These are phyloP conservation scores for Euproctis similis DNA, from an alignment of 2,888 invertebrate genomes.

Conservation along the genomic window DNA sequence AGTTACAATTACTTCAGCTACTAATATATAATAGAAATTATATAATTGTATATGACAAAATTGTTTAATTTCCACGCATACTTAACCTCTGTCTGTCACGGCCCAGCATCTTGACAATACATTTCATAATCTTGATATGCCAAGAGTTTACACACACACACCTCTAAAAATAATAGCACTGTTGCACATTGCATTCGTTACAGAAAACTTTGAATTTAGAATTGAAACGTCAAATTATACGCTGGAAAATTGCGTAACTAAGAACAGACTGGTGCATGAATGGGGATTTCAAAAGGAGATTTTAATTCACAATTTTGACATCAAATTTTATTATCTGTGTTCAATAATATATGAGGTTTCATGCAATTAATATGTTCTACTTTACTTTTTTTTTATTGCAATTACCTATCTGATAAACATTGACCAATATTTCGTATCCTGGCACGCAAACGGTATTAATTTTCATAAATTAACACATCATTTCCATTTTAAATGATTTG, in stretches of 20 bases:
- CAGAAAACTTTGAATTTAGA: constrained; percentile 21
- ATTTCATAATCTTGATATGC: constrained; percentile 16
- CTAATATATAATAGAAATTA: constrained; percentile 10
- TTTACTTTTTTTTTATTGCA: constrained; percentile 10
- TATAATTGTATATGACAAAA: constrained; percentile 1
- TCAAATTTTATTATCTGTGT: background rate
- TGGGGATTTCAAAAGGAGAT: constrained; percentile 3
- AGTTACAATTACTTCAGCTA: too few species aligned
- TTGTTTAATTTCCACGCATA: too few species aligned
- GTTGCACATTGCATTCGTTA: constrained; percentile 19
- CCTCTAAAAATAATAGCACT: constrained; percentile 10
- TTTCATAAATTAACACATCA: too few species aligned
- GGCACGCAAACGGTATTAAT: constrained; percentile 19
- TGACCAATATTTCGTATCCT: constrained; percentile 16
- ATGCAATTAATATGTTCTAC: constrained; percentile 2
- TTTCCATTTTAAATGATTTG: too few species aligned
- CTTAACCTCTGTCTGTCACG: too few species aligned
- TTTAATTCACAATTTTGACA: constrained; percentile 1
- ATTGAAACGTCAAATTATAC: constrained; percentile 23
- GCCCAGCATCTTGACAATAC: constrained; percentile 18
- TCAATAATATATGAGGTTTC: too few species aligned
- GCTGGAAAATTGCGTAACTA: constrained; percentile 17
- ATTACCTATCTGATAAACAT: constrained; percentile 7
- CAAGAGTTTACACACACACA: constrained; percentile 9
- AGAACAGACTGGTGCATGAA: constrained; percentile 10